These are phyloP conservation scores for Calliopsis andreniformis DNA, from an alignment of 1,140 invertebrate species.

Conservation along the genomic window DNA sequence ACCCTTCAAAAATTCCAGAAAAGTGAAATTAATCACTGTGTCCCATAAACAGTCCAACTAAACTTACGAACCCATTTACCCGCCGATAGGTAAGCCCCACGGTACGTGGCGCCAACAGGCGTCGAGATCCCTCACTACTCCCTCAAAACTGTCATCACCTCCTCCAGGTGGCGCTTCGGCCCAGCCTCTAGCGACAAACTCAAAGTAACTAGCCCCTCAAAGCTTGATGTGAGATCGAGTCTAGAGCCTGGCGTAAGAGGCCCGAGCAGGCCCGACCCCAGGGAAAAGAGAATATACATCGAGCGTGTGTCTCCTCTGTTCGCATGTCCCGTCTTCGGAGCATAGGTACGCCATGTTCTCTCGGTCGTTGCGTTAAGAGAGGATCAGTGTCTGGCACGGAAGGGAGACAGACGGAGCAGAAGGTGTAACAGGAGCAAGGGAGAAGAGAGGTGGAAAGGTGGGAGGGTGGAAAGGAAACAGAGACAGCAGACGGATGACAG, in stretches of 20 bases:
- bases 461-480: constrained; percentile 22
- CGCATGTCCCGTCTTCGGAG: constrained; percentile 36
- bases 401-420: constrained; percentile 27
- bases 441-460: neutral
- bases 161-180: neutral
- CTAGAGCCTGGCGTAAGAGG: constrained; percentile 17
- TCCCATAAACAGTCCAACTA: no score
- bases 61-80: no score
- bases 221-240: neutral
- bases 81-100: neutral
- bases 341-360: constrained; percentile 64
- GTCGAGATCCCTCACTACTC: neutral
- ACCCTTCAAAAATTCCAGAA: no score
- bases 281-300: constrained; percentile 20
- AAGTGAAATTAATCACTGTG: no score
- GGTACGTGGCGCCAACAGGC: constrained; percentile 26
- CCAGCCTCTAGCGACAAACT: constrained; percentile 25
- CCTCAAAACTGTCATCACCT: neutral
- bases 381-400: neutral
- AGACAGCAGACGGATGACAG: constrained; percentile 57
- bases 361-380: constrained; percentile 50
- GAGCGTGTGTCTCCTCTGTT: constrained; percentile 33
- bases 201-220: constrained; percentile 30
- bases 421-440: constrained; percentile 22
- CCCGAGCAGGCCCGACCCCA: no score